Evolutionary conservation across 2,888 invertebrate genomes (phyloP).

Genomic region (Meteorus colon): DNA sequence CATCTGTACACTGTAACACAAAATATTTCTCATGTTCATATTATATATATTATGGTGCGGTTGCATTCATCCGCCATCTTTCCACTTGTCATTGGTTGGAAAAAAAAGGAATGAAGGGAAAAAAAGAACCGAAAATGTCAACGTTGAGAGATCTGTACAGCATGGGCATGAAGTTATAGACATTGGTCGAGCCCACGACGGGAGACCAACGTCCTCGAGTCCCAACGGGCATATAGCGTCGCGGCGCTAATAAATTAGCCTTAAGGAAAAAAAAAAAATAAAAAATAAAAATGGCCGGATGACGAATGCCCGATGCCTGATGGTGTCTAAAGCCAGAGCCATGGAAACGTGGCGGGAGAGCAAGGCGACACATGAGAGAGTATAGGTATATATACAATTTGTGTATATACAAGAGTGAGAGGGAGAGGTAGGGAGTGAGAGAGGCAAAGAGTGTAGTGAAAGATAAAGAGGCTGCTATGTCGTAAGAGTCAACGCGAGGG

Average conservation of each 20-base stretch:
- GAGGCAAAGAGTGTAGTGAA: conserved; percentile 9
- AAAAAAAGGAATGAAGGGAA: background rate
- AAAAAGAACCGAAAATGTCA: conserved; percentile 38
- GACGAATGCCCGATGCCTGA: conserved; percentile 69
- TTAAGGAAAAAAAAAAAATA: conserved; percentile 57
- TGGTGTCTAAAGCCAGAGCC: conserved; percentile 53
- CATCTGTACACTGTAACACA: background rate
- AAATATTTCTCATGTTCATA: conserved; percentile 6
- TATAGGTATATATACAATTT: conserved; percentile 7
- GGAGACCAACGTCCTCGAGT: conserved; percentile 46
- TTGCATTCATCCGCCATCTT: conserved; percentile 24
- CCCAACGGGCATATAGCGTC: conserved; percentile 47
- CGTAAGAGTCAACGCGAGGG: conserved; percentile 26
- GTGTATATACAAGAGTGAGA: conserved; percentile 25
- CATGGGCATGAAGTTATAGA: conserved; percentile 30
- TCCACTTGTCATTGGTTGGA: conserved; percentile 26
- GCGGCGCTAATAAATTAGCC: conserved; percentile 69
- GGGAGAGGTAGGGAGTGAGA: background rate
- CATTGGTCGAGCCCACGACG: conserved; percentile 40
- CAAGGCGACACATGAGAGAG: conserved; percentile 7
- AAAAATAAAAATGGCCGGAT: conserved; percentile 62
- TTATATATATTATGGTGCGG: background rate
- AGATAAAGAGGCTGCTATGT: conserved; percentile 34
- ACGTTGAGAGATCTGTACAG: conserved; percentile 38
- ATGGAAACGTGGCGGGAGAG: conserved; percentile 45